These are phyloP conservation scores for Deilephila porcellus DNA, from an alignment of 2,888 invertebrate genomes.

Conservation along the genomic window DNA sequence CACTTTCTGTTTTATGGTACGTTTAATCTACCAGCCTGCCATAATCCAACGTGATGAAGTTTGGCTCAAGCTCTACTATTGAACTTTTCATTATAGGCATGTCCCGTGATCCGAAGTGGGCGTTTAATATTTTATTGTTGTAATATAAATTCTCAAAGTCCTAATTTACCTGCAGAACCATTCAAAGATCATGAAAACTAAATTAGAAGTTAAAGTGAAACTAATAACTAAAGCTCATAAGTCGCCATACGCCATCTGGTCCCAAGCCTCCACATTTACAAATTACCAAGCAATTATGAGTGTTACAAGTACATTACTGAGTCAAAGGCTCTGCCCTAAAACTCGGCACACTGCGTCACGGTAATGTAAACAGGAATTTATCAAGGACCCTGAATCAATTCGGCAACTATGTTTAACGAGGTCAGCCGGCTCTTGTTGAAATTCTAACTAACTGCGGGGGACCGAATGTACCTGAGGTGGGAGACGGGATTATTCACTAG, in stretches of 20 bases:
- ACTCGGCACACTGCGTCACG: conserved; percentile 25
- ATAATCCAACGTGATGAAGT: too few species aligned
- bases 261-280: background rate
- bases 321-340: conserved; percentile 36
- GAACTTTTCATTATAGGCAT: too few species aligned
- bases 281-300: conserved; percentile 23
- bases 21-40: too few species aligned
- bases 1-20: too few species aligned
- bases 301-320: conserved; percentile 21
- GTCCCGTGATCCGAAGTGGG: background rate
- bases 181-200: background rate
- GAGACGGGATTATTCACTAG: background rate
- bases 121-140: background rate
- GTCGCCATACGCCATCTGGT: background rate
- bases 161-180: background rate
- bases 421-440: conserved; percentile 53
- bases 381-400: conserved; percentile 63
- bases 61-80: too few species aligned
- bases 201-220: background rate
- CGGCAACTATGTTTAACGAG: conserved; percentile 44
- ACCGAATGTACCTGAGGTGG: conserved; percentile 38
- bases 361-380: conserved; percentile 49
- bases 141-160: background rate
- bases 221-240: background rate
- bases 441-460: conserved; percentile 57